phyloP scores from a whole-genome alignment of 2,888 invertebrate species.

The Ganaspis brasiliensis region DNA sequence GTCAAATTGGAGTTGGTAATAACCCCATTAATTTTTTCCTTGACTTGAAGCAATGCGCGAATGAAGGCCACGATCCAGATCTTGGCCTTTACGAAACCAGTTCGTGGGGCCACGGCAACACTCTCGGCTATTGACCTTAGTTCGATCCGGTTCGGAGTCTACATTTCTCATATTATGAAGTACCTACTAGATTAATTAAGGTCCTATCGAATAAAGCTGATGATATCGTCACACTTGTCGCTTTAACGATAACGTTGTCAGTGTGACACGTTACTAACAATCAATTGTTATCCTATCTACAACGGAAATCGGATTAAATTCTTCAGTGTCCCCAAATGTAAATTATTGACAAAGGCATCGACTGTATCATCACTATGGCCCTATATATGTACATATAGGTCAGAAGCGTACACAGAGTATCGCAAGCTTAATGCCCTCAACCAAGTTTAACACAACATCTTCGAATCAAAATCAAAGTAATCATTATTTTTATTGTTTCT shows the following conservation, averaged over 20 bases:
- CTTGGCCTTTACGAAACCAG: slow-evolving; percentile 74
- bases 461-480: too few relatives aligned
- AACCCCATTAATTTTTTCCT: slow-evolving; percentile 20
- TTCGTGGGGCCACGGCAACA: slow-evolving; percentile 65
- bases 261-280: slow-evolving; percentile 41
- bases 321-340: slow-evolving; percentile 6
- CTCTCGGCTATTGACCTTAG: slow-evolving; percentile 67
- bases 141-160: slow-evolving; percentile 58
- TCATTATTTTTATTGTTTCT: too few relatives aligned
- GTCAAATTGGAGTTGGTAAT: not conserved
- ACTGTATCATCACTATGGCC: not conserved
- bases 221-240: slow-evolving; percentile 51
- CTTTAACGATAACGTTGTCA: slow-evolving; percentile 49
- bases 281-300: slow-evolving; percentile 34
- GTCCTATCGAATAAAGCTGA: slow-evolving; percentile 50
- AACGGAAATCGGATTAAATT: slow-evolving; percentile 10
- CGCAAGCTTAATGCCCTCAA: too few relatives aligned
- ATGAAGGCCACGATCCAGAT: slow-evolving; percentile 74
- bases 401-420: too few relatives aligned
- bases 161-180: slow-evolving; percentile 57
- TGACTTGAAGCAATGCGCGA: slow-evolving; percentile 33
- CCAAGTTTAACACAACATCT: too few relatives aligned
- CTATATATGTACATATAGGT: not conserved
- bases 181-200: slow-evolving; percentile 55
- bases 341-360: slow-evolving; percentile 1